Percentiles rank a stretch among this genome's conserved stretches.
Conservation (phyloP, 2,113 vertebrate species). For the Promerops cafer region DNA sequence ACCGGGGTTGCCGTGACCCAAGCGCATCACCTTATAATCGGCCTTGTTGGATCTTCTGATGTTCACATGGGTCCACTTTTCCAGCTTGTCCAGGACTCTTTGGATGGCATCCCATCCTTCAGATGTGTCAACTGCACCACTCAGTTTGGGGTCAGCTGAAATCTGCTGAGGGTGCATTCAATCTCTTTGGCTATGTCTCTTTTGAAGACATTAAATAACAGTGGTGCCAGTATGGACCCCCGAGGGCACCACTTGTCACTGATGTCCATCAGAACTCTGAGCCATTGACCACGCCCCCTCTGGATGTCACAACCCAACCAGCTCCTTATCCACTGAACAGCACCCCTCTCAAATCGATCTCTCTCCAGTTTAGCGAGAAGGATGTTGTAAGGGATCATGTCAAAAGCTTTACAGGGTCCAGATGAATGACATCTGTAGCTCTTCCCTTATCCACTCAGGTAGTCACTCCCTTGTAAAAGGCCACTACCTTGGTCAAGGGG, state of each 20-base stretch:
- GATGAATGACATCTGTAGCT: neutral
- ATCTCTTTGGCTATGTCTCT: neutral
- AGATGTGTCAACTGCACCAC: neutral
- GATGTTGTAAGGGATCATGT: neutral
- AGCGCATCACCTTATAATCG: neutral
- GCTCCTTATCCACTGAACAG: neutral
- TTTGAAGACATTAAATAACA: neutral
- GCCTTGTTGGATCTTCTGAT: neutral
- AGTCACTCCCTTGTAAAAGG: neutral
- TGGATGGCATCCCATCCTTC: neutral
- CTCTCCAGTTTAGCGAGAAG: neutral
- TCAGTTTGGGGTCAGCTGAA: neutral
- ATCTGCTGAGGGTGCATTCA: rapidly evolving
- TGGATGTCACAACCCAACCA: neutral
- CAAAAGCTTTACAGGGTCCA: neutral
- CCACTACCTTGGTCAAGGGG: neutral
- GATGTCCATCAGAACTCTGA: rapidly evolving
- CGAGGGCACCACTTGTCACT: neutral
- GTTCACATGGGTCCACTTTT: neutral
- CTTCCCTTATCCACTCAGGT: neutral
- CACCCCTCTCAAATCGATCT: neutral
- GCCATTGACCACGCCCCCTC: neutral
- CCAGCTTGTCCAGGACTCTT: neutral
- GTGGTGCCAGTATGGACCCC: neutral
- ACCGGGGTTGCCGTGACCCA: neutral